phyloP scores from a whole-genome alignment of 2,888 invertebrate genomes.

The Cantharis nigra region DNA sequence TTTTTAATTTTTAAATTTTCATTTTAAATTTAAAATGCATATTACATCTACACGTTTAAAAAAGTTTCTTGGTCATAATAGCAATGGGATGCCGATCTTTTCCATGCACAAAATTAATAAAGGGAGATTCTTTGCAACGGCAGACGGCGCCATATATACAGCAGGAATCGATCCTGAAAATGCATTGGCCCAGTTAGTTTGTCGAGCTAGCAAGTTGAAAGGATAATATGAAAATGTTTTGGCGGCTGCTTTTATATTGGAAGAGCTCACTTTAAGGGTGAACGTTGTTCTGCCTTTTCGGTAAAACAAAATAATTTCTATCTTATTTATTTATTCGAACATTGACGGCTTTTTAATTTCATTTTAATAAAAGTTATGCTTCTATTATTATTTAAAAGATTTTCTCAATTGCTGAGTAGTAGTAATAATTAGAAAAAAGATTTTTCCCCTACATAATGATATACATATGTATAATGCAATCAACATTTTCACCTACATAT shows the following conservation, averaged over 20 bases:
- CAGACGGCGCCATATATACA: slow-evolving; percentile 28
- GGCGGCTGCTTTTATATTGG: slow-evolving; percentile 30
- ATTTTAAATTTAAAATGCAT: too few relatives aligned
- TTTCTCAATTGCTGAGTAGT: too few relatives aligned
- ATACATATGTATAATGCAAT: too few relatives aligned
- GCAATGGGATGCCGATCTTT: background rate
- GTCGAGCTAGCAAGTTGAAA: slow-evolving; percentile 10
- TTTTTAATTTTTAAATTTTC: background rate
- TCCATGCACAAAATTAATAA: background rate
- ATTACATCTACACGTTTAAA: background rate
- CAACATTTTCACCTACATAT: too few relatives aligned
- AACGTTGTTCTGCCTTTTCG: background rate
- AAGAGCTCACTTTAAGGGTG: slow-evolving; percentile 29
- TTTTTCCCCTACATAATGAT: too few relatives aligned
- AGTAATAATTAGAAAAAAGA: too few relatives aligned
- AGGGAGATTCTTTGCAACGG: slow-evolving; percentile 4
- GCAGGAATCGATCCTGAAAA: slow-evolving; percentile 28
- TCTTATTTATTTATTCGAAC: background rate
- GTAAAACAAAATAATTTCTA: background rate
- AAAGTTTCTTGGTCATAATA: background rate
- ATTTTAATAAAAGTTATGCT: too few relatives aligned
- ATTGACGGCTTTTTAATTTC: background rate
- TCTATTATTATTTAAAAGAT: too few relatives aligned
- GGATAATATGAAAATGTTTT: slow-evolving; percentile 13
- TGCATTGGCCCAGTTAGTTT: slow-evolving; percentile 22